Evolutionary conservation across 2,888 invertebrate genomes (phyloP).

Genomic region (Plebejus argus): DNA sequence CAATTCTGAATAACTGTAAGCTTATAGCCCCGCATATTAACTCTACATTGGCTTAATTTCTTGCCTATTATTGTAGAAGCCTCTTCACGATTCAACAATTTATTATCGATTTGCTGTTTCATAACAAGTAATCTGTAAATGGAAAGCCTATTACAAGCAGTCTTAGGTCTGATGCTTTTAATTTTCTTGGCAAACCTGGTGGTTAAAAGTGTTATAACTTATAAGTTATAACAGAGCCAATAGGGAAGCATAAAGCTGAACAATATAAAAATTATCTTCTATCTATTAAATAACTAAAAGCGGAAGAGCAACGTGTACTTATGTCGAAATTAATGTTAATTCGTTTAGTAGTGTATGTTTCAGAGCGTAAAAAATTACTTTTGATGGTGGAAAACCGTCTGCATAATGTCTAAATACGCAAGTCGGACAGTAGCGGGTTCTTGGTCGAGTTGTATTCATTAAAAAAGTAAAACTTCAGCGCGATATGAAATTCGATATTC

Average conservation of each 20-base stretch:
- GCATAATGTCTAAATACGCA: constrained; percentile 19
- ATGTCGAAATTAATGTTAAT: constrained; percentile 34
- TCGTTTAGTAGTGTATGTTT: constrained; percentile 37
- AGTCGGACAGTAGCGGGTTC: constrained; percentile 20
- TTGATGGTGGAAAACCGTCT: neutral
- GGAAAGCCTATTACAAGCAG: no score
- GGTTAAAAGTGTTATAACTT: no score
- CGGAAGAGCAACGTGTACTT: constrained; percentile 25
- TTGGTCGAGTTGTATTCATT: constrained; percentile 11
- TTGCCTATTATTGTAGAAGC: neutral
- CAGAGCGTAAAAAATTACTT: constrained; percentile 41
- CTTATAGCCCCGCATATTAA: neutral
- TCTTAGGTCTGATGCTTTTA: no score
- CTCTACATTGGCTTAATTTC: neutral
- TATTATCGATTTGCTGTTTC: neutral
- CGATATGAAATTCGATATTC: constrained; percentile 26
- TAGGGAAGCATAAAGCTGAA: constrained; percentile 3
- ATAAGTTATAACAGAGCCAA: neutral
- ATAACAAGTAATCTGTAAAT: no score
- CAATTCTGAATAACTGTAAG: neutral
- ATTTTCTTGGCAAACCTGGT: neutral
- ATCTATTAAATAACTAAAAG: constrained; percentile 28
- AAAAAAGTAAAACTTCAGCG: constrained; percentile 16
- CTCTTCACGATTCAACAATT: neutral
- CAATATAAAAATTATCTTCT: constrained; percentile 19